A percentile compares a stretch with the other conserved stretches of the same genome.
Evolutionary conservation across 2,113 vertebrate species (phyloP).

Genomic region (Anser brachyrhynchus): DNA sequence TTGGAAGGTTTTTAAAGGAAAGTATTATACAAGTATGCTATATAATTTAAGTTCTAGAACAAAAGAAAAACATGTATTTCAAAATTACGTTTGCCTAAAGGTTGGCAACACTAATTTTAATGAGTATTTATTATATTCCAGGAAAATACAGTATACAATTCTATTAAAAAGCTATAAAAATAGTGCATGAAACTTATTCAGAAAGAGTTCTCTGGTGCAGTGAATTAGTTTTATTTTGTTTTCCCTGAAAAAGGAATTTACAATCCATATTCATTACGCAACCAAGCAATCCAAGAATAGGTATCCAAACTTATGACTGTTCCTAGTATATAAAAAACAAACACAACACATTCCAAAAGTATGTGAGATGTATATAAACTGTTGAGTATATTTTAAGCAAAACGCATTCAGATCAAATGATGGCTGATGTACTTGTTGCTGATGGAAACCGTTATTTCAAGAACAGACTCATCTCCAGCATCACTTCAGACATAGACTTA

Average conservation of each 20-base stretch:
- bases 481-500: background rate
- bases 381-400: background rate
- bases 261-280: background rate
- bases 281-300: background rate
- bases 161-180: background rate
- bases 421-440: background rate
- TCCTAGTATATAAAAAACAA: background rate
- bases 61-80: background rate
- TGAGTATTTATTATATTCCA: background rate
- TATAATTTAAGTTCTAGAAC: background rate
- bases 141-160: background rate
- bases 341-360: background rate
- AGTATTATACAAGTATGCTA: background rate
- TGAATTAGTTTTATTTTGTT: background rate
- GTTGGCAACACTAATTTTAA: background rate
- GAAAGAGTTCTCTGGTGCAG: background rate
- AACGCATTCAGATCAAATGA: background rate
- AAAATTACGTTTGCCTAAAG: background rate
- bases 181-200: background rate
- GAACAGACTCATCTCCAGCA: background rate
- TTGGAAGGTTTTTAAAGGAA: background rate
- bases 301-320: background rate
- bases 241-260: background rate
- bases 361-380: background rate
- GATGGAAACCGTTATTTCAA: background rate